Evolutionary conservation across 2,888 invertebrate genomes (phyloP).

Genomic region (Limulus polyphemus): DNA sequence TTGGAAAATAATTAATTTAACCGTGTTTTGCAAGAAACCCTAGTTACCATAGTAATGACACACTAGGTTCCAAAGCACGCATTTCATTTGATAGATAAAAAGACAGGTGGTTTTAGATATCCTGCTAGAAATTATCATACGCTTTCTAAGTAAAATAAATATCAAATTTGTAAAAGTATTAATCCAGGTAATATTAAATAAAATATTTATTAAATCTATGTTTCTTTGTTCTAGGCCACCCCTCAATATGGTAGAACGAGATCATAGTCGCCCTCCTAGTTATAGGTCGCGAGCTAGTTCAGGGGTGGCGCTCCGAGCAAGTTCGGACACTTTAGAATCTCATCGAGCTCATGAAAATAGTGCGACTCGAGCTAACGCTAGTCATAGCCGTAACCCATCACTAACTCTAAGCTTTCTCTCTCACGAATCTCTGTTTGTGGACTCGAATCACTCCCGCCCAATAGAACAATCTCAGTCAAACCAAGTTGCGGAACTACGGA

Average conservation of each 20-base stretch:
- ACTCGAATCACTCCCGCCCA: constrained; percentile 24
- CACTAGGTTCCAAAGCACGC: too few species aligned
- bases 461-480: background rate
- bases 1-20: too few species aligned
- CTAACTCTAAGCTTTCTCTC: constrained; percentile 31
- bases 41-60: too few species aligned
- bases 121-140: too few species aligned
- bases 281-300: constrained; percentile 22
- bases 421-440: constrained; percentile 30
- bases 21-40: too few species aligned
- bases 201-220: background rate
- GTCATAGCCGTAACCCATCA: constrained; percentile 32
- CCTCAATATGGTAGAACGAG: constrained; percentile 17
- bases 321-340: constrained; percentile 18
- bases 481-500: background rate
- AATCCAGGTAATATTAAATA: constrained; percentile 10
- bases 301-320: constrained; percentile 17
- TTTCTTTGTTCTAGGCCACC: constrained; percentile 14
- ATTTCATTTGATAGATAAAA: too few species aligned
- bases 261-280: constrained; percentile 21
- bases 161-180: too few species aligned
- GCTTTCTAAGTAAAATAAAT: too few species aligned
- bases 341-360: background rate
- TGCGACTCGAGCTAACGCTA: constrained; percentile 8
- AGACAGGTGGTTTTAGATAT: too few species aligned